Evolutionary conservation across 2,113 vertebrate genomes (phyloP).

Genomic region (Pterocles burchelli): DNA sequence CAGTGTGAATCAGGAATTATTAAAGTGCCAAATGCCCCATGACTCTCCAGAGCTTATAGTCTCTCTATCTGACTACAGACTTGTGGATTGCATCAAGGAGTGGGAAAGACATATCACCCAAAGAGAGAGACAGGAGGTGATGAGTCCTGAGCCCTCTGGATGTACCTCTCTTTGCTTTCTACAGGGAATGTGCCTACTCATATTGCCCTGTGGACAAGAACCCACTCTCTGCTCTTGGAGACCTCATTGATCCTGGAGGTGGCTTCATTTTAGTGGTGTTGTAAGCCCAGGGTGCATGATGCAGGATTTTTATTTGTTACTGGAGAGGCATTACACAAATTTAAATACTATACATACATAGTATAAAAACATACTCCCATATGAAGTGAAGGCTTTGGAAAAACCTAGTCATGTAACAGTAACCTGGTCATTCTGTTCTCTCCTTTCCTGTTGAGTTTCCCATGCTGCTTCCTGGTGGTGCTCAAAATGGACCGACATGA

Average conservation of each 20-base stretch:
- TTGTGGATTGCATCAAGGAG: neutral
- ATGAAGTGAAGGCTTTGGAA: neutral
- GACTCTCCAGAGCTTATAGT: neutral
- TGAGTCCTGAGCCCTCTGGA: neutral
- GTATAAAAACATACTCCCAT: no score
- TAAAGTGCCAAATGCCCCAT: neutral
- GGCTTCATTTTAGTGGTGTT: neutral
- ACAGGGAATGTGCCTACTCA: neutral
- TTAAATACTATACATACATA: no score
- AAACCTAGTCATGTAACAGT: neutral
- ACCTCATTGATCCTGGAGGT: neutral
- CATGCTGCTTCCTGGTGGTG: neutral
- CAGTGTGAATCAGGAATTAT: neutral
- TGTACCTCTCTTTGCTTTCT: neutral
- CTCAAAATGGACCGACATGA: neutral
- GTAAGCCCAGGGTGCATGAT: neutral
- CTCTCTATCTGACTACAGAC: neutral
- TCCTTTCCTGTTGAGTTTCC: neutral
- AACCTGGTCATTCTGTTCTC: neutral
- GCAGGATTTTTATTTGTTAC: neutral
- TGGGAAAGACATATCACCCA: neutral
- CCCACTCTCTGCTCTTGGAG: neutral
- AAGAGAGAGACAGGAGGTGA: neutral
- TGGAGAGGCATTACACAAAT: neutral
- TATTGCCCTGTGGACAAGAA: accelerated